Conservation (phyloP, 2,888 invertebrate genomes). For the Lamproptera curius region DNA sequence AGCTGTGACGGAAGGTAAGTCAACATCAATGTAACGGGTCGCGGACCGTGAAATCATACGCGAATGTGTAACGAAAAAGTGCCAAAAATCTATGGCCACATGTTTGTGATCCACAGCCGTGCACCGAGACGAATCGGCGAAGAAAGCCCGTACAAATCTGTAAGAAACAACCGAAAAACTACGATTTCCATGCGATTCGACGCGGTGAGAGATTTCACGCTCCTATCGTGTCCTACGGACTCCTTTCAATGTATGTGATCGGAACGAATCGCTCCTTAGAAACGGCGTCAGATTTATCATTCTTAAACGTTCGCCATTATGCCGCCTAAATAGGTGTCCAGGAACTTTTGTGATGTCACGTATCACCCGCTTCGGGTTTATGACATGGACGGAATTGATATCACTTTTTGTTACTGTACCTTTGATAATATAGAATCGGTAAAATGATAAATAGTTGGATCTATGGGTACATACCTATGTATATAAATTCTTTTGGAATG, state of each 20-base stretch:
- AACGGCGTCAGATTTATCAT: constrained; percentile 69
- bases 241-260: constrained; percentile 37
- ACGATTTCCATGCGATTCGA: constrained; percentile 78
- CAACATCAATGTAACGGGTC: constrained; percentile 77
- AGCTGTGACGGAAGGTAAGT: constrained; percentile 78
- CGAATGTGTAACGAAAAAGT: constrained; percentile 67
- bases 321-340: constrained; percentile 65
- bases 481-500: no score
- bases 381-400: constrained; percentile 45
- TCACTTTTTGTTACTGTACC: constrained; percentile 23
- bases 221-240: constrained; percentile 61
- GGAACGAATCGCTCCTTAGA: constrained; percentile 70
- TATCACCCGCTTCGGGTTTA: constrained; percentile 46
- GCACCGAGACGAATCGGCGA: constrained; percentile 68
- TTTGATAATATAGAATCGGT: constrained; percentile 1
- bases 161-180: constrained; percentile 79
- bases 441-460: no score
- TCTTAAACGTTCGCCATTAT: constrained; percentile 66
- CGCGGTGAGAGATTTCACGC: constrained; percentile 69
- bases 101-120: constrained; percentile 77
- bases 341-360: constrained; percentile 61
- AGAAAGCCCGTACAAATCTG: constrained; percentile 78
- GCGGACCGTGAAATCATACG: constrained; percentile 66
- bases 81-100: constrained; percentile 70
- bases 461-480: no score